phyloP scores from a whole-genome alignment of 2,888 invertebrate species.

The Amorpha juglandis region DNA sequence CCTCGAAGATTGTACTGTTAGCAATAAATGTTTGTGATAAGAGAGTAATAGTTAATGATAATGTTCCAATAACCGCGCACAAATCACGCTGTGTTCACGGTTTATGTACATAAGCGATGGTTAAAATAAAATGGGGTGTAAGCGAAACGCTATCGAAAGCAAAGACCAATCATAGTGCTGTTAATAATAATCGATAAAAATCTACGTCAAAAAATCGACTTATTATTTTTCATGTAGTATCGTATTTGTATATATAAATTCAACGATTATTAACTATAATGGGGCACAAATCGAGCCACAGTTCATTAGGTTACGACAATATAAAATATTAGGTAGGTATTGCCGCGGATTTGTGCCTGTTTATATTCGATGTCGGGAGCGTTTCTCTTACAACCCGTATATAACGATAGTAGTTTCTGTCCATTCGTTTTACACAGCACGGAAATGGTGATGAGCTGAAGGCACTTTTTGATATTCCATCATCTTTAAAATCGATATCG shows the following conservation, averaged over 20 bases:
- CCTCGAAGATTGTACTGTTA: constrained; percentile 64
- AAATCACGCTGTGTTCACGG: constrained; percentile 38
- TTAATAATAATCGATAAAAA: too few relatives aligned
- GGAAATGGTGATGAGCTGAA: constrained; percentile 4
- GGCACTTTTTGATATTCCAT: constrained; percentile 21
- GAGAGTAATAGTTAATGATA: constrained; percentile 50
- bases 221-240: too few relatives aligned
- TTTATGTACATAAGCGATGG: constrained; percentile 16
- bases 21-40: constrained; percentile 80
- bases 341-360: too few relatives aligned
- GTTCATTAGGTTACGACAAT: too few relatives aligned
- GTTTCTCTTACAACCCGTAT: not conserved
- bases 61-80: constrained; percentile 64
- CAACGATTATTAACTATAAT: too few relatives aligned
- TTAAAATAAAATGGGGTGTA: not conserved
- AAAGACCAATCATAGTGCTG: too few relatives aligned
- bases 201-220: too few relatives aligned
- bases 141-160: too few relatives aligned
- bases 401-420: constrained; percentile 14
- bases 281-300: too few relatives aligned
- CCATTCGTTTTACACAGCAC: constrained; percentile 17
- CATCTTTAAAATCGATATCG: constrained; percentile 10
- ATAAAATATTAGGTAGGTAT: too few relatives aligned
- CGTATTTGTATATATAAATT: too few relatives aligned
- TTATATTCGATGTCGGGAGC: too few relatives aligned